A percentile compares a stretch with the other conserved stretches of the same genome.
Evolutionary conservation across 1,140 invertebrate genomes (phyloP).

Genomic region (Hyposmocoma kahamanoa): DNA sequence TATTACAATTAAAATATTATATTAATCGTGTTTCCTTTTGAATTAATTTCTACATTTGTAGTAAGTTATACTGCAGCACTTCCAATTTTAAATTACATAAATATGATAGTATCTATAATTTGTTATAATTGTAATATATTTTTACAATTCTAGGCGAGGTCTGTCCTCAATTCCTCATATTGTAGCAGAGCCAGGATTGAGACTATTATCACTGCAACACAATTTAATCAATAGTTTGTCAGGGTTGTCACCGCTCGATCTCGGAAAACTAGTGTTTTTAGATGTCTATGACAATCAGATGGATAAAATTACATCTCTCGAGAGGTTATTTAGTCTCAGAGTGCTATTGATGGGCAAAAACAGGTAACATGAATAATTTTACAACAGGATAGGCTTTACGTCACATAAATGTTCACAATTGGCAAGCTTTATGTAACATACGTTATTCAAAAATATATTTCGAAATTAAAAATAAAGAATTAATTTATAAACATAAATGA

Average conservation of each 20-base stretch:
- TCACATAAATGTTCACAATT: no score
- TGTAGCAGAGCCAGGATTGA: conserved; percentile 83
- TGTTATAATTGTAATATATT: conserved; percentile 3
- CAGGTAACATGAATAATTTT: no score
- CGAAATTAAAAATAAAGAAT: no score
- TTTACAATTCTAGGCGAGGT: conserved; percentile 74
- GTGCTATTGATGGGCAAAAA: conserved; percentile 94
- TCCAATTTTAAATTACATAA: no score
- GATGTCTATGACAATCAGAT: conserved; percentile 96
- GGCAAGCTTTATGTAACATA: no score
- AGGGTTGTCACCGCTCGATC: conserved; percentile 65
- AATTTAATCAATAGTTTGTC: conserved; percentile 87
- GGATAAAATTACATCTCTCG: conserved; percentile 85
- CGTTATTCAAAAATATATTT: no score
- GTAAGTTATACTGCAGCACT: no score
- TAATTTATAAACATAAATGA: no score
- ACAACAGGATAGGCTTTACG: no score
- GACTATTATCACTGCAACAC: conserved; percentile 91
- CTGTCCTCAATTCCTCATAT: conserved; percentile 86
- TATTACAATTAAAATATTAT: no score
- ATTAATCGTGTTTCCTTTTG: no score
- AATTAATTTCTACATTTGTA: no score
- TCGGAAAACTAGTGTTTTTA: conserved; percentile 89
- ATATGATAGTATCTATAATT: background rate
- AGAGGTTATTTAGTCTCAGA: conserved; percentile 83